Base-by-base conservation (phyloP, 2,888 invertebrate species). In the Palloptera scutellata region DNA sequence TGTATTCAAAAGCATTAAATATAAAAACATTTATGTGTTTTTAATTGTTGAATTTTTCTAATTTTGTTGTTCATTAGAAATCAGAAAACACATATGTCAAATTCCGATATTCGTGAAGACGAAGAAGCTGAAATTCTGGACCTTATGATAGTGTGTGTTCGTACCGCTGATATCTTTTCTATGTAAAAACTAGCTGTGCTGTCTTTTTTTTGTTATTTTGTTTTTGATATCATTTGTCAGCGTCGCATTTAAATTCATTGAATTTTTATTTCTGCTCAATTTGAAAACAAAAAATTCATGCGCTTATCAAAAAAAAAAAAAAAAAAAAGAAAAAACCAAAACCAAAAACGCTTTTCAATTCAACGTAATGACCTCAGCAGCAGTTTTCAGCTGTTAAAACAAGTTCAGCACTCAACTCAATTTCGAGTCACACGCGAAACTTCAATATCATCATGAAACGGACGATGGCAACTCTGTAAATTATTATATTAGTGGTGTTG, bases 211-310 rank as follows among this genome's bases (percentile, higher is more conserved):
- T 48, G 48, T 48, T 48, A 30, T 19, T 13, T 40, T 42, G 13
- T 48, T 43, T 41, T 2, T 11, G 57, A 66, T 48, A 54, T 58
- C 63, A 70, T 70, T 65, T 67, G 30, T 70, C 60, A 67, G 53
- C 62, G 40, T 57, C 57, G 60, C 41, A 53, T 64, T 68, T 61
- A 52, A 52, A 63, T 61, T 52, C 60, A 67, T 43, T 42, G 42
- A 52, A 30, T 40, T 48, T 45, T 15, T 55, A 13, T 19, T 30
- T 15, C 19, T 20, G 42, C 41, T 53, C 41, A 53, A 55, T 54
- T 41, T 52, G 19, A 17, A 42, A 9, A 43, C 58, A 12, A 60
- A 20, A 53, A 60, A 59, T 65, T 65, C 65, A 65, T 65, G 52
- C 52, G 52, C 48, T 57, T 61, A 30, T 61, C 48, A 40, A 30